Evolutionary conservation across 2,888 invertebrate species (phyloP), one percentile per base, ranked within the genome.

Genomic region (Dendrolimus pini): DNA sequence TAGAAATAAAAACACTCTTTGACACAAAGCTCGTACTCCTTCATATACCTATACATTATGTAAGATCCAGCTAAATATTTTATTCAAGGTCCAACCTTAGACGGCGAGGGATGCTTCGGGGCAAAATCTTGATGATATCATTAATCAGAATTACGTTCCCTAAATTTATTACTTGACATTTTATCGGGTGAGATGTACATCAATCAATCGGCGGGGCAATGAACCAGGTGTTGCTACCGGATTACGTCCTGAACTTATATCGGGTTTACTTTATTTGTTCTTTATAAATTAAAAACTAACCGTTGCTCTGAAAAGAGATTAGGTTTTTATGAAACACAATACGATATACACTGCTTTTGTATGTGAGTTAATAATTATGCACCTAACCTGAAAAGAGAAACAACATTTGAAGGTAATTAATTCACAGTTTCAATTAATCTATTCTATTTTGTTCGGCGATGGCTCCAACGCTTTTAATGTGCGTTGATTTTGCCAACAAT

Each of bases 121-220:
- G 47, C 47, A 47, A 47, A 47, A 47, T 47, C 47, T 47, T 47
- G 47, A 47, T 47, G 9, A 47, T 47, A 47, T 47, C 47, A 47
- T 47, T 47, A 47, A 47, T 47, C 47, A 47, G 47, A 47, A 47
- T 47, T 47, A 47, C 47, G 47, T 47, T 47, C 3, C 47, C 12
- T 47, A 47, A 47, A 47, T 47, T 47, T 47, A 47, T 47, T 47
- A 47, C 47, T 47, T 47, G 47, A 47, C 47, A 47, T 47, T 47
- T 47, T 47, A 47, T 47, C 47, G 47, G 47, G 47, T 47, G 3
- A 47, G 47, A 47, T 47, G 30, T 30, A 47, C 47, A 47, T 47
- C 47, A 47, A 47, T 47, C 47, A 47, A 47, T 47, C 47, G 47
- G 60, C 56, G 68, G 57, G 61, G 68, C 66, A 70, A 66, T 69